Evolutionary conservation across 2,888 invertebrate species (phyloP), one percentile per base, ranked within the genome.

Genomic region (Leptopterna dolabrata): DNA sequence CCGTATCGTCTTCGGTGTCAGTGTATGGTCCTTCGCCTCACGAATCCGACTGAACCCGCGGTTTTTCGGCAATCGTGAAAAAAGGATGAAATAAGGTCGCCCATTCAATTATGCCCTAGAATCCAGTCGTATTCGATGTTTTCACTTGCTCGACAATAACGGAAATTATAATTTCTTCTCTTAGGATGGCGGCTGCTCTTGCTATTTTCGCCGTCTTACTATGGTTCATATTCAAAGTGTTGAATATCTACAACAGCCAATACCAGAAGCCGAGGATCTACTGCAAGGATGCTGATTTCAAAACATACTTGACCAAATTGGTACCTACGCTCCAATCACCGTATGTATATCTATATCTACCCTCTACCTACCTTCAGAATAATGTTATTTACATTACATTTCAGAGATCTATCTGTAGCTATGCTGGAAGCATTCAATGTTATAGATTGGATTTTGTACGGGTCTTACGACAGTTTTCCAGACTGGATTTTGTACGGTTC

Each of bases 161-260:
- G 6, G 27, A 63, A 24, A 27, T n/a, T 63, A 19, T 24, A 24
- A n/a, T 78, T 78, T 78, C 27, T 78, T 81, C 47, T 83, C 63
- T 70, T 13, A 88, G 63, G 76, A 96, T 96, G 96, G 96, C 96
- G 91, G 96, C 96, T 89, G 96, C 96, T 89, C 92, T 97, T 90
- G 96, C 96, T 89, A 95, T 95, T 88, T 93, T 96, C 90, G 97
- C 96, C 89, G 96, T 97, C 89, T 95, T 97, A 91, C 93, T 97
- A 89, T 96, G 96, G 92, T 94, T 96, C 91, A 93, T 97, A 90
- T 96, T 97, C 92, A 94, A 96, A 92, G 95, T 97, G 92, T 92
- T 97, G 90, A 97, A 97, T 92, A 96, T 97, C 89, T 83, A 83
- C 83, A 96, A 96, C 92, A 96, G 96, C 91, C 95, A 96, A 91